Evolutionary conservation across 2,888 invertebrate species (phyloP), one percentile per base, ranked within the genome.

Genomic region (Lasius platythorax): DNA sequence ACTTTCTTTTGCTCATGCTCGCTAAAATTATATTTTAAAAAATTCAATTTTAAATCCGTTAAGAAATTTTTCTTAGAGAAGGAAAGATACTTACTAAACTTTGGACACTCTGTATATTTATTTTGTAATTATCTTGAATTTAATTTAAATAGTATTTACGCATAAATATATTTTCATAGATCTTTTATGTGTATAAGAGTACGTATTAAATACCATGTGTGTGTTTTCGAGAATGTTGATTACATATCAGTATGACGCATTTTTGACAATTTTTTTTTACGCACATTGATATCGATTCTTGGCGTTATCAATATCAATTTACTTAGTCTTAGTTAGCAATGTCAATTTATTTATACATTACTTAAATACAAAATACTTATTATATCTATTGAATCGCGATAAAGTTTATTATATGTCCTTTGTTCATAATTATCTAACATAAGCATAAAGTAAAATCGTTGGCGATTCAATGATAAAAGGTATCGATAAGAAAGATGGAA

Each of bases 231-330:
- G 61, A 74, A 74, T 18, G 11, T 37, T 9, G 15, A 75, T 68
- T 28, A 28, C 23, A 15, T 37, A 23, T 75, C n/a, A 15, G 1
- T 33, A 23, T 15, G 28, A 68, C 18, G 28, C 50, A 68, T 68
- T 68, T 76, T 68, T 76, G 64, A 75, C 33, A 61, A 2, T 74
- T 11, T 4, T 1, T 28, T 75, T 3, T 37, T 37, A 37, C 37
- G 37, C n/a, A 40, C 53, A 30, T 76, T 8, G n/a, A 40, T 76
- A 76, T 76, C 53, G 28, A 18, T 70, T 53, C 3, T 40, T 67
- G n/a, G 9, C 70, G 40, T 37, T 37, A 12, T 76, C 75, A 50
- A 64, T 37, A 67, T 67, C 37, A 3, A 53, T 53, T 68, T 76
- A 37, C 4, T 37, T 37, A 37, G 37, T 37, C 37, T 37, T 5